Base-by-base conservation (phyloP, 2,888 invertebrate genomes). In the Aelia acuminata region DNA sequence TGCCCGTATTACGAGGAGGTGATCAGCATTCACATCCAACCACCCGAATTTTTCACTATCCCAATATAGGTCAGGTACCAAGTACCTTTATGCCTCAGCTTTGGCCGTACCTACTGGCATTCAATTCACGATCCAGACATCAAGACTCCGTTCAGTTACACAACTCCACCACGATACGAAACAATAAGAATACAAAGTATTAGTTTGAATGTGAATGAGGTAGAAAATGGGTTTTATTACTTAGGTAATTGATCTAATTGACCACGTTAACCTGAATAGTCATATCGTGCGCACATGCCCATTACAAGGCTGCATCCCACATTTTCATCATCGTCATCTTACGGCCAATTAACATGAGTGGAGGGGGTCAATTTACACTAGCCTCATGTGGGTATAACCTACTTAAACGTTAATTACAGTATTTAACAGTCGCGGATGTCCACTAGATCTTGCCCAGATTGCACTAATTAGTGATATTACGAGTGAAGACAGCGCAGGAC, bases 261-360 rank as follows among this genome's bases (percentile, higher is more conserved):
- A 57, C 31, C 31, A 31, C 15, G 31, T 35, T 31, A 63, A 18
- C 31, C 26, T 31, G 31, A 22, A 18, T 31, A 31, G 31, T 63
- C 63, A 63, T 31, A 63, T 31, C 63, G 63, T 31, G 26, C 57
- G 26, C 57, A 26, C 57, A 63, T 63, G 31, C 31, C 31, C 18
- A 63, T 63, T 31, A 63, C 63, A 31, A 63, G 63, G 26, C 18
- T 31, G 63, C 63, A 63, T 63, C 63, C 63, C 63, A 63, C 63
- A 31, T 63, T 63, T 63, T 63, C 63, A 63, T 63, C 31, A 31
- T 63, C 63, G 63, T 63, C 63, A 35, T 63, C 63, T 63, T 63
- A 63, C 63, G 63, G 63, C 63, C 63, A 63, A 63, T 63, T 63
- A 63, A 63, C 63, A 57, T 8, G 3, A 5, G 22, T 4, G 22